These are phyloP conservation scores for Ptychadena robeensis DNA, from an alignment of 2,797 vertebrate species.

Conservation along the genomic window DNA sequence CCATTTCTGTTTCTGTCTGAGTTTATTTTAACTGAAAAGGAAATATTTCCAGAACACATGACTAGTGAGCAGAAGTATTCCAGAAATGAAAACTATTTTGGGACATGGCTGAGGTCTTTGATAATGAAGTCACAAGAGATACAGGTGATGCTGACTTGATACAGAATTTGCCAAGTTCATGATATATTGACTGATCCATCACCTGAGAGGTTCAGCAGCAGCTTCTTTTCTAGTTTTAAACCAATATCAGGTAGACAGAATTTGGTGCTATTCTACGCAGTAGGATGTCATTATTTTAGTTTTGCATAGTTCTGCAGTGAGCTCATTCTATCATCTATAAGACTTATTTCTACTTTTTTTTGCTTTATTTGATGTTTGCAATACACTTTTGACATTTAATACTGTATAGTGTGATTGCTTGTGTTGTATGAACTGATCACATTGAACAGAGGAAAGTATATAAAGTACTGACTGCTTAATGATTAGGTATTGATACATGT, in stretches of 20 bases:
- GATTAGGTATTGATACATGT: no score
- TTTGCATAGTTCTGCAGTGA: not conserved
- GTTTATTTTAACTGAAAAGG: not conserved
- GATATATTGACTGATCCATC: no score
- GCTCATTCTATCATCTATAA: not conserved
- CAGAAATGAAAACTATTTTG: not conserved
- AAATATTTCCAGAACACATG: not conserved
- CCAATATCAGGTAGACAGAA: not conserved
- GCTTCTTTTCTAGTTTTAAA: not conserved
- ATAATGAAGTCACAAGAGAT: not conserved
- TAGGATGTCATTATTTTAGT: not conserved
- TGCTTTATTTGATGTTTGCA: no score
- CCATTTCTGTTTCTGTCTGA: not conserved
- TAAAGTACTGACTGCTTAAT: no score
- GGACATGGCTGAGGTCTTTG: not conserved
- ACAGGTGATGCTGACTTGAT: not conserved
- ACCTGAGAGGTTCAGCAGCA: no score
- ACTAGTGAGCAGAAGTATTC: constrained; percentile 4
- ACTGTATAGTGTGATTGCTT: no score
- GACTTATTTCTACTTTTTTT: no score
- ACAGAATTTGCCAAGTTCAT: not conserved
- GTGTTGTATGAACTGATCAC: not conserved
- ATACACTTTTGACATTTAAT: not conserved
- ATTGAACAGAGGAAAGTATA: not conserved
- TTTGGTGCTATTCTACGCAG: not conserved